phyloP scores from a whole-genome alignment of 2,888 invertebrate species.

The Pristionchus maxplancki region DNA sequence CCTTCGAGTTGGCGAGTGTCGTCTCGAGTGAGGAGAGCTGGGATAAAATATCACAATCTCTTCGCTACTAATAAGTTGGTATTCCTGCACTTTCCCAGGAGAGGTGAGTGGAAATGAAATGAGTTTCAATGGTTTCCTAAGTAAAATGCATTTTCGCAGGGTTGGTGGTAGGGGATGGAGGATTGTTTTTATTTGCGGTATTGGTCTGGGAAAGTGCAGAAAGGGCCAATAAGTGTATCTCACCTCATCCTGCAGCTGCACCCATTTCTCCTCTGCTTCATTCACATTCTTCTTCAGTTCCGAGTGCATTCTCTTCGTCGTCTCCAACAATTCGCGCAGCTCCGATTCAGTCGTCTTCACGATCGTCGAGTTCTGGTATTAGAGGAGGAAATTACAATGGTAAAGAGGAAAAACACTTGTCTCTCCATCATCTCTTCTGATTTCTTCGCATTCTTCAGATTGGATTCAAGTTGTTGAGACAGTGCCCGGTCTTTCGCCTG shows the following conservation, averaged over 20 bases:
- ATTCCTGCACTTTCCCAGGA: background rate
- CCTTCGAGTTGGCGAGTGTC: background rate
- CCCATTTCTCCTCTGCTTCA: conserved; percentile 37
- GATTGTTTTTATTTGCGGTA: too few relatives aligned
- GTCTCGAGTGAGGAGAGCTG: conserved; percentile 38
- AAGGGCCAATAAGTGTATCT: too few relatives aligned
- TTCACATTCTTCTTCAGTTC: conserved; percentile 26
- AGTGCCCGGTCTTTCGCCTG: conserved; percentile 1
- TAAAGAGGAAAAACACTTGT: background rate
- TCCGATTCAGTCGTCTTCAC: conserved; percentile 40
- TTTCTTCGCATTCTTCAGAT: conserved; percentile 51
- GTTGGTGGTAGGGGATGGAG: too few relatives aligned
- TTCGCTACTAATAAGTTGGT: too few relatives aligned
- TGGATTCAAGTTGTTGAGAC: background rate
- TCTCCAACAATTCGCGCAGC: background rate
- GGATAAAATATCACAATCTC: too few relatives aligned
- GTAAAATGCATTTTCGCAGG: too few relatives aligned
- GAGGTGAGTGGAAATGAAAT: too few relatives aligned
- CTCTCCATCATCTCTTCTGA: conserved; percentile 36
- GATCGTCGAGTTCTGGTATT: conserved; percentile 25
- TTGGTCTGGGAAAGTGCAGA: too few relatives aligned
- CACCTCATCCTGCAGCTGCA: conserved; percentile 47
- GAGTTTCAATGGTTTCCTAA: too few relatives aligned
- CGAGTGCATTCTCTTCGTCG: conserved; percentile 37
- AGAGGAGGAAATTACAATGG: too few relatives aligned